A percentile compares a stretch with the other conserved stretches of the same genome.
Conservation (phyloP, 2,113 vertebrate species). For the Mesitornis unicolor region DNA sequence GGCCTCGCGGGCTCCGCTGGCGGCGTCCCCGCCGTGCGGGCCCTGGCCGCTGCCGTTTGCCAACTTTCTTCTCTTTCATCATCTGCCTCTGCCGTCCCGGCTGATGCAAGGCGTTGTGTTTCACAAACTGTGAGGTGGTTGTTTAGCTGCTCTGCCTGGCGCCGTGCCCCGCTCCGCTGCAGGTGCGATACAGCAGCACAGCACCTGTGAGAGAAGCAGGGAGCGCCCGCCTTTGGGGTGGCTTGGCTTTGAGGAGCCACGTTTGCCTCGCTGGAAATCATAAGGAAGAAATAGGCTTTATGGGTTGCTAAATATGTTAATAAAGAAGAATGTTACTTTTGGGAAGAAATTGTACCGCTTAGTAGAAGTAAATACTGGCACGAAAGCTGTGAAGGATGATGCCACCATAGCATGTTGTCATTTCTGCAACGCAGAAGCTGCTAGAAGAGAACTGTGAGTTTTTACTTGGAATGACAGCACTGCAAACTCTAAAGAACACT, state of each 20-base stretch:
- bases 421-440: not conserved
- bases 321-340: not conserved
- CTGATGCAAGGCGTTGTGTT: constrained; percentile 8
- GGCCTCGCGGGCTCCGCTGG: not conserved
- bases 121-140: not conserved
- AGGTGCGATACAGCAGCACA: rapidly evolving
- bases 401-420: not conserved
- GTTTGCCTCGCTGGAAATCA: rapidly evolving
- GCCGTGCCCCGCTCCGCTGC: rapidly evolving
- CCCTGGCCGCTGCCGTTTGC: not conserved
- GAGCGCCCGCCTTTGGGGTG: rapidly evolving
- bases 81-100: not conserved
- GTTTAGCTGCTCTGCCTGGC: not conserved
- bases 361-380: not conserved
- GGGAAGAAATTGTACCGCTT: not conserved
- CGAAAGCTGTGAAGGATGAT: not conserved
- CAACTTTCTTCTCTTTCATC: not conserved
- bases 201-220: not conserved
- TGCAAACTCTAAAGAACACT: not conserved
- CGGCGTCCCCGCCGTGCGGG: not conserved
- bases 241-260: rapidly evolving
- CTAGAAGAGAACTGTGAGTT: not conserved
- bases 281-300: rapidly evolving
- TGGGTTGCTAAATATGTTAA: not conserved
- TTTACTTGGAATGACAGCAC: not conserved